Evolutionary conservation across 2,888 invertebrate species (phyloP).

Genomic region (Andricus quercusramuli): DNA sequence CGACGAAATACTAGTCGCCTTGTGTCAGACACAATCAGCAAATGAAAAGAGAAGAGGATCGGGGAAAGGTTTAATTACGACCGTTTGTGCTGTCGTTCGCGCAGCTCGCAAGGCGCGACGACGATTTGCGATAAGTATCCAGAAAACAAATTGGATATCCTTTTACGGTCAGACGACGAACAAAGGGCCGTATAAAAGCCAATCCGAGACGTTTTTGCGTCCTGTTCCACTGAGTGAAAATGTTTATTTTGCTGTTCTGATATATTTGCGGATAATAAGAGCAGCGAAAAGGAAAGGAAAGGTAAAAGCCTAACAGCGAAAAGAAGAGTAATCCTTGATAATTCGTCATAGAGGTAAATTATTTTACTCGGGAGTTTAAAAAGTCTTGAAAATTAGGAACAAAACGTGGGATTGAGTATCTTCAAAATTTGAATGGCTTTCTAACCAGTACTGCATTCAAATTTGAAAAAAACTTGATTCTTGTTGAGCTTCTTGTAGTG

Average conservation of each 20-base stretch:
- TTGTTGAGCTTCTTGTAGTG: too few relatives aligned
- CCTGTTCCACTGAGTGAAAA: neutral
- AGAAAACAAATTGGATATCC: conserved; percentile 71
- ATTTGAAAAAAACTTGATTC: too few relatives aligned
- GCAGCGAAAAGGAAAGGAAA: neutral
- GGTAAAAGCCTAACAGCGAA: neutral
- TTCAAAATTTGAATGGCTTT: too few relatives aligned
- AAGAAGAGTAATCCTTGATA: neutral
- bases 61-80: conserved; percentile 61
- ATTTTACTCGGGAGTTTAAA: too few relatives aligned
- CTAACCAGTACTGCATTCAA: too few relatives aligned
- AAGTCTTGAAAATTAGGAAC: too few relatives aligned
- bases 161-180: conserved; percentile 59
- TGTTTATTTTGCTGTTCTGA: neutral
- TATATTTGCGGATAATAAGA: neutral
- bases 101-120: conserved; percentile 45
- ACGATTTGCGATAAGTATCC: conserved; percentile 64
- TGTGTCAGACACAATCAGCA: conserved; percentile 30
- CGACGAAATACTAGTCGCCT: conserved; percentile 15
- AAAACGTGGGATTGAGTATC: too few relatives aligned
- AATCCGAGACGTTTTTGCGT: conserved; percentile 20
- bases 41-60: conserved; percentile 46
- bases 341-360: too few relatives aligned
- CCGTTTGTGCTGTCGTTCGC: conserved; percentile 53
- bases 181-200: conserved; percentile 61